Conservation (phyloP, 2,888 invertebrate species). For the Erannis defoliaria region DNA sequence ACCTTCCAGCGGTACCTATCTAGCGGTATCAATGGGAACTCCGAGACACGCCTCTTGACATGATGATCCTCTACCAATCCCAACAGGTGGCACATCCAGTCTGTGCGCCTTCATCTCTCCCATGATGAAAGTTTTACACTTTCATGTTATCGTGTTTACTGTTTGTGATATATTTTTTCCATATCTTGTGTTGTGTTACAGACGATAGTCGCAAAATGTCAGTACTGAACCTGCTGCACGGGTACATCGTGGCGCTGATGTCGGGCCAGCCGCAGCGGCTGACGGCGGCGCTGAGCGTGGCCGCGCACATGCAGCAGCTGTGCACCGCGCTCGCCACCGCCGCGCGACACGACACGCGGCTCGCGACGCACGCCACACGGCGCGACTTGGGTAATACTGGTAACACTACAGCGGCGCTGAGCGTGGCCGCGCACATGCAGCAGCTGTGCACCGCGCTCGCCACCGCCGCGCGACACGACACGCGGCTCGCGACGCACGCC, state of each 20-base stretch:
- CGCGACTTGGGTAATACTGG: constrained; percentile 33
- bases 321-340: constrained; percentile 69
- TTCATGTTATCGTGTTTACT: neutral
- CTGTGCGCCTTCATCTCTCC: too few relatives aligned
- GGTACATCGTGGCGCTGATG: constrained; percentile 87
- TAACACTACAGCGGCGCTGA: too few relatives aligned
- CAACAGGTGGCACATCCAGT: too few relatives aligned
- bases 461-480: constrained; percentile 56
- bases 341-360: constrained; percentile 51
- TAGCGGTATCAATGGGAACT: too few relatives aligned
- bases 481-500: constrained; percentile 67
- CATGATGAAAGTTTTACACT: too few relatives aligned
- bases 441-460: constrained; percentile 64
- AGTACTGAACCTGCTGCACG: constrained; percentile 88
- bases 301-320: constrained; percentile 84
- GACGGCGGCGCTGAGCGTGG: constrained; percentile 83
- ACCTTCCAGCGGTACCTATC: too few relatives aligned
- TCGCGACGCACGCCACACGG: constrained; percentile 79
- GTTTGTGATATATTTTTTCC: neutral
- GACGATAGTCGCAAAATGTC: constrained; percentile 88
- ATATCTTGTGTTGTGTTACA: constrained; percentile 47
- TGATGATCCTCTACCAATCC: too few relatives aligned
- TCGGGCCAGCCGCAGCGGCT: constrained; percentile 81
- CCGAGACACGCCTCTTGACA: too few relatives aligned
- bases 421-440: constrained; percentile 68